These are phyloP conservation scores for Danio tinwini DNA, from an alignment of 2,797 vertebrate genomes.

Conservation along the genomic window DNA sequence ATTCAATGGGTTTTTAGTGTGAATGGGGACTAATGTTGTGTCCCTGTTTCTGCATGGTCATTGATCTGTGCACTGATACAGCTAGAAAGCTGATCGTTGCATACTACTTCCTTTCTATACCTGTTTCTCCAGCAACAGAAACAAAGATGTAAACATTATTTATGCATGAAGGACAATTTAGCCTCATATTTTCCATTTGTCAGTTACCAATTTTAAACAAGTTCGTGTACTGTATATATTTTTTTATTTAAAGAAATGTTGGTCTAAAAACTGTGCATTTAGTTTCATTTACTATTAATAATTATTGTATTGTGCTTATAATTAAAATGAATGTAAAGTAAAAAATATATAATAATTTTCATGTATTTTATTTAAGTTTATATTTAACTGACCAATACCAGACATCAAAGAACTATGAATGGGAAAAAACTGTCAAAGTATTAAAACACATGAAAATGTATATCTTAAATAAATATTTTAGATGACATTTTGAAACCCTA, in stretches of 20 bases:
- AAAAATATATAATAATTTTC: too few species aligned
- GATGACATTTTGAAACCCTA: not conserved
- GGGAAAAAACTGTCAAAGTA: not conserved
- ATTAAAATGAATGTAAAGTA: not conserved
- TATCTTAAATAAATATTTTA: not conserved
- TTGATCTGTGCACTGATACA: slow-evolving; percentile 15
- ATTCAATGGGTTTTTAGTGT: not conserved
- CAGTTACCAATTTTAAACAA: not conserved
- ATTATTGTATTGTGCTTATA: not conserved
- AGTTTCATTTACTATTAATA: not conserved
- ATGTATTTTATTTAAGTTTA: too few species aligned
- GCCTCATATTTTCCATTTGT: not conserved
- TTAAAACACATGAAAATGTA: not conserved
- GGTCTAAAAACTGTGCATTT: not conserved
- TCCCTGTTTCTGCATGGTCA: slow-evolving; percentile 1
- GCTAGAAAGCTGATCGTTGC: slow-evolving; percentile 23
- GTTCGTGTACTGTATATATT: not conserved
- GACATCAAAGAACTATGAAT: not conserved
- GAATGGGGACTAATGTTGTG: not conserved
- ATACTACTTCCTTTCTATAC: not conserved
- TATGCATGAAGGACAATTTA: not conserved
- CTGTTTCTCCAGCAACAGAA: slow-evolving; percentile 3
- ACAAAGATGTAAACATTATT: slow-evolving; percentile 11
- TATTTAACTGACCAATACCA: not conserved
- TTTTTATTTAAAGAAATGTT: too few species aligned